Base-by-base conservation (phyloP, 2,888 invertebrate genomes). In the Eudemis profundana region DNA sequence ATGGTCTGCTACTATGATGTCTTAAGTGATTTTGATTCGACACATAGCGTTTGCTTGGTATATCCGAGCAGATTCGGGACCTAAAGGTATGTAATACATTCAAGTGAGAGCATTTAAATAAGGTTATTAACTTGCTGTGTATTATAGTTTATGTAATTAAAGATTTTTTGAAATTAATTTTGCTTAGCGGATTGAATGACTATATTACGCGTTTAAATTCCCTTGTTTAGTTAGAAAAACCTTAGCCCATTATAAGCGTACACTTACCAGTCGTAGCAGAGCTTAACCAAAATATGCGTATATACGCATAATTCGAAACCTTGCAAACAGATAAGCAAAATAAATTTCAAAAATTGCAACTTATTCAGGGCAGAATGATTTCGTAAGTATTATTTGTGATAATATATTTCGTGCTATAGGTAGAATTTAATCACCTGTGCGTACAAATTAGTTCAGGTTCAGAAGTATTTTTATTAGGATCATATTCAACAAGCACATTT, bases 331-430 rank as follows among this genome's bases (percentile, higher is more conserved):
- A n/a, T n/a, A n/a, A n/a, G n/a, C n/a, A n/a, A n/a, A n/a, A n/a
- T n/a, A n/a, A n/a, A n/a, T n/a, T n/a, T n/a, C n/a, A n/a, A n/a
- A n/a, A n/a, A n/a, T n/a, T n/a, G n/a, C n/a, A n/a, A n/a, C 8
- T 5, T 29, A 29, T 14, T n/a, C 47, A 47, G 17, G 33, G 38
- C 27, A 59, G 17, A 44, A 56, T 38, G 42, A 54, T 62, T 44
- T 49, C 12, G 54, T 69, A 71, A 71, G 71, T 73, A 72, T 74
- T 71, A 72, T 67, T 72, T 75, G 74, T 76, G 73, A 75, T 76
- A 74, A 68, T 63, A 38, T 61, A 66, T 67, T 62, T 62, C 46
- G 63, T 40, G 36, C 60, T 33, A 21, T 67, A 68, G 63, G 67
- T 62, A 68, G 61, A 67, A 36, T 50, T 60, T 57, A 65, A 69